A percentile compares a stretch with the other conserved stretches of the same genome.
Evolutionary conservation across 2,113 vertebrate species (phyloP).

Genomic region (Spea bombifrons): DNA sequence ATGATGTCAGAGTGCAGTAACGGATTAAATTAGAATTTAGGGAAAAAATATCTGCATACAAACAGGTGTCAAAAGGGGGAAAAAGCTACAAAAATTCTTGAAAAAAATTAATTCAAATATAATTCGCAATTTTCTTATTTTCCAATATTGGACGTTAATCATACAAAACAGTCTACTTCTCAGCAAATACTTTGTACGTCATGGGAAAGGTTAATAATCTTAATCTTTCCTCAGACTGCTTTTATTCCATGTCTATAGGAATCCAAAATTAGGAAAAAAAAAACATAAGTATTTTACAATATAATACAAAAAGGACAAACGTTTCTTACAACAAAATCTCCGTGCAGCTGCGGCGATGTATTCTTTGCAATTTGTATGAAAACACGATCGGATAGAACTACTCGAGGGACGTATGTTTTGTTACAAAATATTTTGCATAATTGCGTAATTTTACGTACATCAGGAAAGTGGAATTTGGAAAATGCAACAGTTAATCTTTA

Average conservation of each 20-base stretch:
- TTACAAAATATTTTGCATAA: constrained; percentile 27
- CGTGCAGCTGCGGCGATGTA: constrained; percentile 13
- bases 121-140: background rate
- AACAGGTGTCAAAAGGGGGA: no score
- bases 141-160: background rate
- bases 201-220: background rate
- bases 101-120: background rate
- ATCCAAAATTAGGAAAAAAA: background rate
- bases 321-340: background rate
- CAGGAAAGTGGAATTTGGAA: constrained; percentile 39
- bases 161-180: background rate
- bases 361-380: constrained; percentile 8
- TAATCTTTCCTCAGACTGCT: constrained; percentile 6
- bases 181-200: background rate
- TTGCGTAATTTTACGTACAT: constrained; percentile 26
- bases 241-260: constrained; percentile 31
- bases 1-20: no score
- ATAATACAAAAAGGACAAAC: background rate
- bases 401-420: constrained; percentile 20
- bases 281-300: constrained; percentile 15
- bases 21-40: no score
- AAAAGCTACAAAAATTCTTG: no score
- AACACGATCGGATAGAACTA: constrained; percentile 13
- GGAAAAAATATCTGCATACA: no score
- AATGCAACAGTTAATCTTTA: background rate